A percentile compares a stretch with the other conserved stretches of the same genome.
Evolutionary conservation across 2,888 invertebrate species (phyloP).

Genomic region (Nomada fabriciana): DNA sequence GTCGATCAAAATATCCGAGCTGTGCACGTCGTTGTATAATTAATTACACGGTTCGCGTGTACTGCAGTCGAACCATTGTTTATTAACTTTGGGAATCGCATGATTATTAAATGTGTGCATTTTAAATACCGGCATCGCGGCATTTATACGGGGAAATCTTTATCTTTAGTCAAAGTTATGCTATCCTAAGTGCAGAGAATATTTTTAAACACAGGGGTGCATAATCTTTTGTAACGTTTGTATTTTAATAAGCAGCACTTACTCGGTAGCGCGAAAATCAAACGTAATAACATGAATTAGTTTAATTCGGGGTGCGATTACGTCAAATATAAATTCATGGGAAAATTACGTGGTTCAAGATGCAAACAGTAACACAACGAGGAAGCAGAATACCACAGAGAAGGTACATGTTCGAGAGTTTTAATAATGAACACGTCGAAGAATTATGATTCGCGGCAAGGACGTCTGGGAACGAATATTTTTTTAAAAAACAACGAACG

Average conservation of each 20-base stretch:
- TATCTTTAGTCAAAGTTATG: too few relatives aligned
- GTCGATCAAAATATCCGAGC: too few relatives aligned
- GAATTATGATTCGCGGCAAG: constrained; percentile 39
- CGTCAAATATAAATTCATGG: constrained; percentile 7
- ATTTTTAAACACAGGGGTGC: too few relatives aligned
- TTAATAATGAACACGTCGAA: constrained; percentile 47
- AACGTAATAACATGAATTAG: constrained; percentile 11
- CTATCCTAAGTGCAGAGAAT: too few relatives aligned
- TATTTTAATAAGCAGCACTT: neutral
- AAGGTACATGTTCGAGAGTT: constrained; percentile 33
- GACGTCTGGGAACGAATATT: constrained; percentile 48
- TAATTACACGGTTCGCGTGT: too few relatives aligned
- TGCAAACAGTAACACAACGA: constrained; percentile 40
- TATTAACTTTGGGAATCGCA: too few relatives aligned
- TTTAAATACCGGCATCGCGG: too few relatives aligned
- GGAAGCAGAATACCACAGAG: constrained; percentile 16
- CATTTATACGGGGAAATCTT: too few relatives aligned
- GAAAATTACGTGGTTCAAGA: constrained; percentile 13
- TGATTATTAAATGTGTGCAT: too few relatives aligned
- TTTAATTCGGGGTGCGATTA: constrained; percentile 10
- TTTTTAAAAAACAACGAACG: constrained; percentile 52
- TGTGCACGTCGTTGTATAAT: too few relatives aligned
- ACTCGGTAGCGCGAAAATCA: neutral
- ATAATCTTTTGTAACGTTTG: neutral
- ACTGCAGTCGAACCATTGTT: too few relatives aligned